A percentile compares a stretch with the other conserved stretches of the same genome.
Conservation (phyloP, 2,113 vertebrate genomes). For the Poicephalus gulielmi region DNA sequence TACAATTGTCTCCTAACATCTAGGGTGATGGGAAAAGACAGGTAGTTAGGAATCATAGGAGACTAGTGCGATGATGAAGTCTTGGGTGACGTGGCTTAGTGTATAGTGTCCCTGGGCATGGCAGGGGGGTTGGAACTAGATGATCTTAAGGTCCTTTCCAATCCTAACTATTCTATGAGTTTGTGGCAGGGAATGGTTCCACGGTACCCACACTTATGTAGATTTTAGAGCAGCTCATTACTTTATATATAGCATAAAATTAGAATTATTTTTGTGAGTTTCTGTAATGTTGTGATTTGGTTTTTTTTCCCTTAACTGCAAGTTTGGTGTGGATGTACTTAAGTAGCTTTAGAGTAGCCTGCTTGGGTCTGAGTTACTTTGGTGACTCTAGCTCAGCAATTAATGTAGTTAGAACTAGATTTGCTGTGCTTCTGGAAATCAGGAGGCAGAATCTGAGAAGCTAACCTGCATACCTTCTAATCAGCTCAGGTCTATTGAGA, state of each 20-base stretch:
- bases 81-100: neutral
- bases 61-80: neutral
- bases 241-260: neutral
- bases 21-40: neutral
- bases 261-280: neutral
- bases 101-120: neutral
- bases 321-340: neutral
- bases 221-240: neutral
- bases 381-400: neutral
- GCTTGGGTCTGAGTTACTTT: neutral
- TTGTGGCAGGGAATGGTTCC: neutral
- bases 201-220: neutral
- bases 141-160: neutral
- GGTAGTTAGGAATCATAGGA: neutral
- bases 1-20: neutral
- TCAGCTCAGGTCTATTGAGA: fast-evolving
- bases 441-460: neutral
- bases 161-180: neutral
- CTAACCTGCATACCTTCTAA: neutral
- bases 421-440: neutral
- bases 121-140: neutral
- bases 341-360: neutral
- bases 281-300: neutral
- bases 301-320: neutral
- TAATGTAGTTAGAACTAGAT: neutral